Conservation (phyloP, 2,113 vertebrate species). For the Gopherus evgoodei region DNA sequence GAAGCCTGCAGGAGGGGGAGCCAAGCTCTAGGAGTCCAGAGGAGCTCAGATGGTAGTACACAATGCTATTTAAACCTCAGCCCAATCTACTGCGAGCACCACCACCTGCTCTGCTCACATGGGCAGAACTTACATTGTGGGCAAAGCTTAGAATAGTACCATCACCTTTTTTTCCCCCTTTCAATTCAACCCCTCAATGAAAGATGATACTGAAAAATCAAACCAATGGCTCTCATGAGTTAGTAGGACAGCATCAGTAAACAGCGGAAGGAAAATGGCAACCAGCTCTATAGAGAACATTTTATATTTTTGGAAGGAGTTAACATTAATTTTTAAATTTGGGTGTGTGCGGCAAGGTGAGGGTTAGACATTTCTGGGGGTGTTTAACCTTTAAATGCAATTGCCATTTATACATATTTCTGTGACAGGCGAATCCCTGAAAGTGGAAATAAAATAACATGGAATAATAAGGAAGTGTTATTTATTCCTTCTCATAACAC, state of each 20-base stretch:
- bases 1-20: neutral
- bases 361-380: neutral
- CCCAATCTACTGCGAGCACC: neutral
- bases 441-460: neutral
- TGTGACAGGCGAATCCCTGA: constrained; percentile 29
- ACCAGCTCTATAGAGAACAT: constrained; percentile 40
- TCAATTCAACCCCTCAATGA: neutral
- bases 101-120: neutral
- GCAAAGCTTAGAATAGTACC: constrained; percentile 5
- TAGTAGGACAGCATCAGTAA: constrained; percentile 38
- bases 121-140: neutral
- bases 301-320: neutral
- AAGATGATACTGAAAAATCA: constrained; percentile 31
- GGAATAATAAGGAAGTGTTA: too few species aligned
- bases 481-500: too few species aligned
- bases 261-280: constrained; percentile 13
- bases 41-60: neutral
- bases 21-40: neutral
- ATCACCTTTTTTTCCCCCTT: neutral
- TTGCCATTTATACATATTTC: neutral
- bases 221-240: constrained; percentile 30
- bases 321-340: neutral
- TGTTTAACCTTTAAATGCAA: neutral
- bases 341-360: neutral
- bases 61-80: fast-evolving